Base-by-base conservation (phyloP, 2,888 invertebrate species). In the Odontocerum albicorne region DNA sequence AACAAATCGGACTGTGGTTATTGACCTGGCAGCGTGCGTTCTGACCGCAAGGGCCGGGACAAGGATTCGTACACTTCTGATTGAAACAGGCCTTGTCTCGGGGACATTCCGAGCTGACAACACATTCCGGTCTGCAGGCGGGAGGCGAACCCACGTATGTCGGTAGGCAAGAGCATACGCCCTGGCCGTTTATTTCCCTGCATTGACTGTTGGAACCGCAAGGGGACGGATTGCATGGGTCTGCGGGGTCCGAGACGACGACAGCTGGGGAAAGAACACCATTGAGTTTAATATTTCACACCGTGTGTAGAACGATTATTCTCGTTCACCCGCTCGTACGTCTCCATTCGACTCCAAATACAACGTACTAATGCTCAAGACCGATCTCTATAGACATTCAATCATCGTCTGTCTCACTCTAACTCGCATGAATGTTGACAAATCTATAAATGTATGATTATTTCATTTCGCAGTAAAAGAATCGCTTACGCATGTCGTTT, bases 171-270 rank as follows among this genome's bases (percentile, higher is more conserved):
- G 86, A 85, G 66, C 90, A 90, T 15, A 86, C 81, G 0, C 84
- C 84, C 73, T 87, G 86, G 17, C 79, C 81, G 63, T 88, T 88
- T 19, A 82, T 68, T 68, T 85, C 66, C 62, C 86, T 82, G 66
- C 90, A 90, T 67, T 87, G 87, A 63, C 89, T 88, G 66, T 88
- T 87, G 8, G 87, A 86, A 15, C 89, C 89, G 65, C 92, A 93
- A 0, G 90, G 90, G 2, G 87, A 85, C 44, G 90, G 90, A 60
- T 77, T 71, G 66, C 92, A 92, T 2, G 90, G 90, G 65, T 85
- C 66, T 51, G 64, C 59, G 62, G 67, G 49, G 15, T 50, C 52
- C 19, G 52, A 27, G 12, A 45, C 22, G 4, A 50, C 83, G 67
- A 82, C 50, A 49, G 38, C 51, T 47, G 38, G 72, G 70, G 65